Evolutionary conservation across 2,888 invertebrate species (phyloP), one percentile per base, ranked within the genome.

Genomic region (Phragmatobia fuliginosa): DNA sequence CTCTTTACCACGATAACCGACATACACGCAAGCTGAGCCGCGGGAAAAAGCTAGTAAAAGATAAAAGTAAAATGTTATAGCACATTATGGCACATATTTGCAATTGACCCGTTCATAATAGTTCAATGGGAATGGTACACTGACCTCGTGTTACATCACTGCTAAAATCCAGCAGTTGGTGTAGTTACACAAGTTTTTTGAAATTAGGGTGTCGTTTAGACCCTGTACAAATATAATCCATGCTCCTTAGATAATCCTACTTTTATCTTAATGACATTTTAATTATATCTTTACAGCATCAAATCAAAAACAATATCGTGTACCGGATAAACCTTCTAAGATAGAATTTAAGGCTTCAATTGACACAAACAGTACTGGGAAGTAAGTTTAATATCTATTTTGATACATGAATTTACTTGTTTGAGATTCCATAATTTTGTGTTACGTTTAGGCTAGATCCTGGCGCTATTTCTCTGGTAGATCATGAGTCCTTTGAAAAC

Each of bases 401-500:
- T 38, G 14, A 10, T 38, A 38, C 14, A 38, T 14, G 14, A 14
- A 38, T 38, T 16, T 36, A 36, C 36, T 10, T 5, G 14, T n/a
- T 49, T 49, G 25, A 11, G 5, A 56, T 56, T 56, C 5, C 28
- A 56, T 56, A 4, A 16, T 56, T 28, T 28, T 56, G 25, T 56
- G 28, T 56, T 56, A n/a, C n/a, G 8, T 49, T 60, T 62, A 78
- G 82, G 21, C 45, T 70, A 33, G 69, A 70, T 28, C 66, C 79
- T 32, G 66, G 82, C 33, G 79, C 82, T 36, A 88, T 88, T 14
- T 83, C 88, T 8, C 77, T 92, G 76, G 91, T 94, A 8, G 88
- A 90, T 67, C 94, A 90, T 59, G 91, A 93, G 68, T 94, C 94
- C 0, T 94, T 92, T 91, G 94, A 94, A 64, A 94, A 94, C 67